Evolutionary conservation across 1,140 invertebrate species (phyloP), one percentile per base, ranked within the genome.

Genomic region (Epicauta chinensis): DNA sequence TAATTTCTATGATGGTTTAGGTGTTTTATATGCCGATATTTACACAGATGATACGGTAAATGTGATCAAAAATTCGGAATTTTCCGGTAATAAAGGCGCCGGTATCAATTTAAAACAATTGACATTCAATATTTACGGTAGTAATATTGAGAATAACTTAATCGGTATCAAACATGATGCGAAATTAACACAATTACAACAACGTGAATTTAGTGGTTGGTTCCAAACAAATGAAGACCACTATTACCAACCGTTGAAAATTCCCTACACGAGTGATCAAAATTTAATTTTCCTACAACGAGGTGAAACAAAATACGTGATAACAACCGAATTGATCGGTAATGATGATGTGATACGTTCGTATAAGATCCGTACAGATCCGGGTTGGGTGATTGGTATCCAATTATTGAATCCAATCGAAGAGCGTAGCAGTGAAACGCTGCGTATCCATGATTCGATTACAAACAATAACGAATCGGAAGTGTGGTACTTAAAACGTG

Each of bases 111-210:
- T 96, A 37, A 89, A 91, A 63, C 91, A 94, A 67, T 69, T 93
- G 10, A 92, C 92, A 49, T 74, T 95, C 10, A 82, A 82, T 60
- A 81, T 95, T 23, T 78, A 82, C 42, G 84, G 83, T 34, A 84
- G 84, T 5, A 71, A 75, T 10, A 85, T 96, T 39, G 86, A 89
- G 68, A 84, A 89, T 45, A 99, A 98, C 69, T 78, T 80, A 39
- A 77, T 87, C 38, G 97, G 95, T 0, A 87, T 99, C 56, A 81
- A 86, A 50, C 96, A 98, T 65, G 88, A 98, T 76, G 91, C 95
- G 2, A 85, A 86, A 9, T 76, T 98, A 36, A 84, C 87, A 6
- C 83, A 86, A 6, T 63, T 84, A 2, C 84, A 94, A 64, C 92
- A 96, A 69, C 78, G 89, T 70, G 93, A 97, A 76, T 78, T 97